Conservation (phyloP, 2,888 invertebrate genomes). For the Monopis laevigella region DNA sequence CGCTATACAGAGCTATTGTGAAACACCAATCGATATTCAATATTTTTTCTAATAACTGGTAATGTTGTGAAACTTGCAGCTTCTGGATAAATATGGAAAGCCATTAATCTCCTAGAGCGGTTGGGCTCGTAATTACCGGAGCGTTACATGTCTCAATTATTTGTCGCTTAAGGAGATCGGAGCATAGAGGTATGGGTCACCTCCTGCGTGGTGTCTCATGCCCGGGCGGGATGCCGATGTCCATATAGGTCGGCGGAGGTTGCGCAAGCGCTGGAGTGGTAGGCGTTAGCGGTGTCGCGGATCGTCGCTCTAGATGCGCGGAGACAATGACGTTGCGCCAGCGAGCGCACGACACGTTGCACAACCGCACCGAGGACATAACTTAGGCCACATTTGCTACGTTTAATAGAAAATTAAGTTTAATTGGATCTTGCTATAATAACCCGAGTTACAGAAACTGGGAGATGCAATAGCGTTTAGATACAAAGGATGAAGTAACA, state of each 20-base stretch:
- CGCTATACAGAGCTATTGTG: too few relatives aligned
- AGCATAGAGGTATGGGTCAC: conserved; percentile 7
- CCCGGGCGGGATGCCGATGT: conserved; percentile 26
- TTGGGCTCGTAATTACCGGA: conserved; percentile 7
- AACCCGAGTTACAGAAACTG: too few relatives aligned
- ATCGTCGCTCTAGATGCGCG: conserved; percentile 43
- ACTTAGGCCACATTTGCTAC: conserved; percentile 1
- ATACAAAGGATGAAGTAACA: conserved; percentile 13
- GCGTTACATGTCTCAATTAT: conserved; percentile 8
- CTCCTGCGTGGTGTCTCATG: too few relatives aligned
- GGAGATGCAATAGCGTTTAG: not conserved
- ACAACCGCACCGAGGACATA: conserved; percentile 17
- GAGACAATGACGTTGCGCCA: conserved; percentile 36
- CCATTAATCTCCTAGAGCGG: conserved; percentile 5
- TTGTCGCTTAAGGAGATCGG: conserved; percentile 1
- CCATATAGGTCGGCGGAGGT: conserved; percentile 20
- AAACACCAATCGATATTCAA: too few relatives aligned
- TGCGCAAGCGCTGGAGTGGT: conserved; percentile 19
- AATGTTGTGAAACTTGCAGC: not conserved
- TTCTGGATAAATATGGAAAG: conserved; percentile 4
- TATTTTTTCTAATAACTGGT: too few relatives aligned
- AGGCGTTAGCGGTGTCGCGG: conserved; percentile 34
- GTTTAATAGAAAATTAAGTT: not conserved
- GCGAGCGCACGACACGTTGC: conserved; percentile 20
- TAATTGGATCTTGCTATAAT: not conserved